Percentiles rank a stretch among this genome's conserved stretches.
Conservation (phyloP, 2,888 invertebrate genomes). For the Keiferia lycopersicella region DNA sequence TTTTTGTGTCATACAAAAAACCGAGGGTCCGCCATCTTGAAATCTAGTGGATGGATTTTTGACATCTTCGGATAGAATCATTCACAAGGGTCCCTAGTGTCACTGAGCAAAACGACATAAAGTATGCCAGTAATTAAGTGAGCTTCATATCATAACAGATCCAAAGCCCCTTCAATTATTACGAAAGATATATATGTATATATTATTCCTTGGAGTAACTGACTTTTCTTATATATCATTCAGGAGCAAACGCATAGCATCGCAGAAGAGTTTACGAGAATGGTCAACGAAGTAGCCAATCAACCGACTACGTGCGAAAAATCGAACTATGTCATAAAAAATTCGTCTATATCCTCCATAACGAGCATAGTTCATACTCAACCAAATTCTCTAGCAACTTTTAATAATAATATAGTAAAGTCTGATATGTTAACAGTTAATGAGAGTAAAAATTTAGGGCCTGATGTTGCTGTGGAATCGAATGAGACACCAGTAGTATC, state of each 20-base stretch:
- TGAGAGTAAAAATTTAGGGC: slow-evolving; percentile 67
- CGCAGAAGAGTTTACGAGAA: slow-evolving; percentile 74
- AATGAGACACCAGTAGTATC: slow-evolving; percentile 85
- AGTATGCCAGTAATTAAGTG: no score
- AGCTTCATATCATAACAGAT: no score
- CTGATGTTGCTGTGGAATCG: slow-evolving; percentile 62
- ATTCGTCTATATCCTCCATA: slow-evolving; percentile 51
- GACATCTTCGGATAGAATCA: no score
- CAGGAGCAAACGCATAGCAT: slow-evolving; percentile 65
- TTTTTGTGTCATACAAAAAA: no score
- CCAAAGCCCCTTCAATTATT: no score
- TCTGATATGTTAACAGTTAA: slow-evolving; percentile 71
- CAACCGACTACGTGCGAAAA: slow-evolving; percentile 61
- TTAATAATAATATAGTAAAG: slow-evolving; percentile 73
- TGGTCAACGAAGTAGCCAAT: slow-evolving; percentile 70
- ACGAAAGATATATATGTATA: neutral
- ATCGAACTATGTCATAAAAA: slow-evolving; percentile 57
- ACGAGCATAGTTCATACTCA: slow-evolving; percentile 60
- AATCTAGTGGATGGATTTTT: no score
- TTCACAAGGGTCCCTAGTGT: no score
- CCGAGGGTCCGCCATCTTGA: no score
- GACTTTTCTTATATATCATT: neutral
- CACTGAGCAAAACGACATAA: no score
- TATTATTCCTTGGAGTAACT: neutral
- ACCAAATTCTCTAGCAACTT: slow-evolving; percentile 66